Percentiles rank a stretch among this genome's conserved stretches.
phyloP scores from a whole-genome alignment of 2,888 invertebrate genomes.

The Phasia obesa region DNA sequence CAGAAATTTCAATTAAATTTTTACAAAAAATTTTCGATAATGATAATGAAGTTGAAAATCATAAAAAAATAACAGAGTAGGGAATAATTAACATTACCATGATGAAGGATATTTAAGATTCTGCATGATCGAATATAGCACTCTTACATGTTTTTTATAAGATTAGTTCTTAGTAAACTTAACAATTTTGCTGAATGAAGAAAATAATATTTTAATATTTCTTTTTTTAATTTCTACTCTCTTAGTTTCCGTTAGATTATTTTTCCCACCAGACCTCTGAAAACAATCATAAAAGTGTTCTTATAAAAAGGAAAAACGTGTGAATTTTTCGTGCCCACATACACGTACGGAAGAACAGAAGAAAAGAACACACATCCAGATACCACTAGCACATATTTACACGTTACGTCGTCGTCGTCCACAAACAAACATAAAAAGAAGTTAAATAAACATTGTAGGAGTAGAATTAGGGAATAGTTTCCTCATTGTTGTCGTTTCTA shows the following conservation, averaged over 20 bases:
- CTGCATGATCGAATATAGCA: too few species aligned
- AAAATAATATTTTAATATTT: background rate
- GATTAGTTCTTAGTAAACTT: too few species aligned
- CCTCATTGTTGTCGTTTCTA: background rate
- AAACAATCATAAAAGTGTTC: constrained; percentile 53
- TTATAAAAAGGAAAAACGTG: constrained; percentile 56
- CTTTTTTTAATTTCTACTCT: background rate
- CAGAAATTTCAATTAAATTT: too few species aligned
- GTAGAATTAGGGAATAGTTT: constrained; percentile 42
- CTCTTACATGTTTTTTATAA: too few species aligned
- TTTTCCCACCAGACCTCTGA: constrained; percentile 54
- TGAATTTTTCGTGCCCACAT: constrained; percentile 50
- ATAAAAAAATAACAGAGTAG: too few species aligned
- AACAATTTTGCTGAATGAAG: too few species aligned
- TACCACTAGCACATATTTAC: constrained; percentile 9
- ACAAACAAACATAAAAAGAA: constrained; percentile 18
- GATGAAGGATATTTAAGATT: too few species aligned
- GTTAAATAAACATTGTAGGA: constrained; percentile 37
- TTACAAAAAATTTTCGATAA: too few species aligned
- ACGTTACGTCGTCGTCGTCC: constrained; percentile 25
- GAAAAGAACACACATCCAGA: background rate
- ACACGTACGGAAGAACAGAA: constrained; percentile 35
- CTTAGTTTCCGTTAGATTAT: constrained; percentile 37
- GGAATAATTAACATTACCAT: too few species aligned
- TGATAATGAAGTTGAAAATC: too few species aligned